A percentile compares a stretch with the other conserved stretches of the same genome.
phyloP scores from a whole-genome alignment of 2,888 invertebrate genomes.

The Labia minor region DNA sequence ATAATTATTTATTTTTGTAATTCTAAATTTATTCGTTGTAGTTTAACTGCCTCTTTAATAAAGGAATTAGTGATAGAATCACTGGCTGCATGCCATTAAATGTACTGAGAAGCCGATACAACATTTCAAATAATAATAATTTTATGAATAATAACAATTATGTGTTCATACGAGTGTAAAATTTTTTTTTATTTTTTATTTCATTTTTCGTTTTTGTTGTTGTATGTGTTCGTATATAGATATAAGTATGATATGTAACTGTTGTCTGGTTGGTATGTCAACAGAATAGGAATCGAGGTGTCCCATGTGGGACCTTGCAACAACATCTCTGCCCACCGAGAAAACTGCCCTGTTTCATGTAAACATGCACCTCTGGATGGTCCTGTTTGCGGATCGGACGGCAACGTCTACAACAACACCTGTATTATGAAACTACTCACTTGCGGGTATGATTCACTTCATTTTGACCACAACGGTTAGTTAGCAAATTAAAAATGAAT shows the following conservation, averaged over 20 bases:
- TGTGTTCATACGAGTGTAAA: too few relatives aligned
- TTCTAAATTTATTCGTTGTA: too few relatives aligned
- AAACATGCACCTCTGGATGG: slow-evolving; percentile 78
- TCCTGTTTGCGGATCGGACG: slow-evolving; percentile 84
- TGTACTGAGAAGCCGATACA: too few relatives aligned
- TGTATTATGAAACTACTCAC: slow-evolving; percentile 87
- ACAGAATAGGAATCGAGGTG: slow-evolving; percentile 48
- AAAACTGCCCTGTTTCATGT: slow-evolving; percentile 81
- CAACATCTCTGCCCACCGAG: slow-evolving; percentile 68
- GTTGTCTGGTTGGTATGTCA: slow-evolving; percentile 27
- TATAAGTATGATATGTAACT: background rate
- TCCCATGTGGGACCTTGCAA: slow-evolving; percentile 54
- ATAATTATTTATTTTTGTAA: too few relatives aligned
- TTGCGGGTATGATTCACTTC: slow-evolving; percentile 54
- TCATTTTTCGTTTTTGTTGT: too few relatives aligned
- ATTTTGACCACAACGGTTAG: background rate
- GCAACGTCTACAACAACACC: slow-evolving; percentile 83
- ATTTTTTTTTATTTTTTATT: too few relatives aligned
- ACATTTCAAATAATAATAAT: too few relatives aligned
- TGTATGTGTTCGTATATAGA: too few relatives aligned
- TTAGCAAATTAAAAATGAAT: background rate
- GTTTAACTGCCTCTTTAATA: too few relatives aligned
- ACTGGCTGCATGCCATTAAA: too few relatives aligned
- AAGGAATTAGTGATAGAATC: too few relatives aligned
- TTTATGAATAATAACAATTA: too few relatives aligned